Percentiles rank a stretch among this genome's conserved stretches.
These are phyloP conservation scores for Epizoanthus scotinus DNA, from an alignment of 92 coral and sea anemone species.

Conservation along the genomic window DNA sequence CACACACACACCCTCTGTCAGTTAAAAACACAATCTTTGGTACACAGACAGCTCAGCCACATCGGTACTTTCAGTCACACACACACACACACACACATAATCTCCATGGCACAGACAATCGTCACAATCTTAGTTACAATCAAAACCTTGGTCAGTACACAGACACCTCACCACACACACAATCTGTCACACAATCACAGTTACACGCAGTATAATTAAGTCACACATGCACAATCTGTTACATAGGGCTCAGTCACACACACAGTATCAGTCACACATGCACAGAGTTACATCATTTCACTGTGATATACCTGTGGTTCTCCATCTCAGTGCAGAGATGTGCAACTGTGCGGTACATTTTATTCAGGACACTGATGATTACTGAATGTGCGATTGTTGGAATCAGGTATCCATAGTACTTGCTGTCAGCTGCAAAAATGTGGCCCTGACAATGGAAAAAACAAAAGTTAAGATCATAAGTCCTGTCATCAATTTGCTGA, in stretches of 20 bases:
- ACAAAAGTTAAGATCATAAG: not conserved
- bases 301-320: slow-evolving; percentile 19
- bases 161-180: too few species aligned
- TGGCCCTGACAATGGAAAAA: slow-evolving; percentile 64
- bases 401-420: slow-evolving; percentile 91
- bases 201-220: not conserved
- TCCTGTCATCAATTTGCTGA: not conserved
- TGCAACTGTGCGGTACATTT: slow-evolving; percentile 92
- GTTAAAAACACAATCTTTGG: not conserved
- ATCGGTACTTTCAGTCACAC: not conserved
- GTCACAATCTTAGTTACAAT: too few species aligned
- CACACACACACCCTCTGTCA: too few species aligned
- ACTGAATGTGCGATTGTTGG: slow-evolving; percentile 96
- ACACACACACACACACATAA: not conserved
- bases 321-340: slow-evolving; percentile 92
- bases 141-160: not conserved
- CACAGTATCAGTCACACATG: not conserved
- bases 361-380: slow-evolving; percentile 85
- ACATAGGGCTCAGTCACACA: not conserved
- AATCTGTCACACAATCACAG: not conserved
- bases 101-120: too few species aligned
- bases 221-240: not conserved
- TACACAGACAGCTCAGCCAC: not conserved
- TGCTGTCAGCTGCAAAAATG: slow-evolving; percentile 92
- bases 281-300: not conserved